A percentile compares a stretch with the other conserved stretches of the same genome.
phyloP scores from a whole-genome alignment of 2,888 invertebrate species.

The Sympetrum striolatum region DNA sequence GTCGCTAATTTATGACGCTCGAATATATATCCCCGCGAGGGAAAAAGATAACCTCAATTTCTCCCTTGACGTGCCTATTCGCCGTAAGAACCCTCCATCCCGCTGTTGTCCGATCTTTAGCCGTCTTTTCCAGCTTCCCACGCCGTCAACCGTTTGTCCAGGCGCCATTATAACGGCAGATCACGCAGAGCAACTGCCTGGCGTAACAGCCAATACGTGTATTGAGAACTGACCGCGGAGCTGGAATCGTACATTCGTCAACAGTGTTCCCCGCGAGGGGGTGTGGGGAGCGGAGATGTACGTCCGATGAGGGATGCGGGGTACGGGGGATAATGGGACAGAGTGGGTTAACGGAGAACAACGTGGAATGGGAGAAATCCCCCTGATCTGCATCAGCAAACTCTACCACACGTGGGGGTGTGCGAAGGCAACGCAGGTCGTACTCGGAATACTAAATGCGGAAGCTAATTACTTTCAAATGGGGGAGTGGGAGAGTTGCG shows the following conservation, averaged over 20 bases:
- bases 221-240: constrained; percentile 11
- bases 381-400: constrained; percentile 21
- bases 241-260: constrained; percentile 9
- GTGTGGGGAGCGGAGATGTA: not conserved
- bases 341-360: not conserved
- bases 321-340: not conserved
- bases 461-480: not conserved
- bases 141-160: not conserved
- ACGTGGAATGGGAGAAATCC: constrained; percentile 3
- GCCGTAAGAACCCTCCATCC: not conserved
- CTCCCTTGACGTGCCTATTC: not conserved
- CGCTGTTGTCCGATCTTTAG: constrained; percentile 16
- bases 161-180: constrained; percentile 41
- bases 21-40: not conserved
- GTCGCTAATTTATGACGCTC: not conserved
- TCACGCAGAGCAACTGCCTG: constrained; percentile 4
- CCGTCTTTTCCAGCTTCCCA: constrained; percentile 23
- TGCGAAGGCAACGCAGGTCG: not conserved
- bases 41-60: not conserved
- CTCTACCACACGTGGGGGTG: constrained; percentile 9
- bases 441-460: not conserved
- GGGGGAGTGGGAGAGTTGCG: not conserved
- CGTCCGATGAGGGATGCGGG: not conserved
- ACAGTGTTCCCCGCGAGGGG: not conserved
- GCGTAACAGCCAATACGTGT: not conserved